A percentile compares a stretch with the other conserved stretches of the same genome.
These are phyloP conservation scores for Acestrorhynchus altus DNA, from an alignment of 2,797 vertebrate species.

Conservation along the genomic window DNA sequence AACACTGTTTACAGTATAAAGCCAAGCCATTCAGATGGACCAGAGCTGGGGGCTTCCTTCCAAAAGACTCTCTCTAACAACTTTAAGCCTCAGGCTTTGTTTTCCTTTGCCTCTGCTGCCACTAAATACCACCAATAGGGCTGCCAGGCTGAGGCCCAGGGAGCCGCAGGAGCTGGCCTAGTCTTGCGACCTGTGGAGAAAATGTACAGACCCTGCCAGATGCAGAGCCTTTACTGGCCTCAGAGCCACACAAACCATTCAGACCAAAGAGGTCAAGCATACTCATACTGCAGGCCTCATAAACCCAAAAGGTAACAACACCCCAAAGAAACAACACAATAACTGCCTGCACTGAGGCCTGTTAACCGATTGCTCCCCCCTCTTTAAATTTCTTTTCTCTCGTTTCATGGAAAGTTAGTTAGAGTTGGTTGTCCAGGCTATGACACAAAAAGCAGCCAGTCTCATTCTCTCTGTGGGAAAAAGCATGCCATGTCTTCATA, in stretches of 20 bases:
- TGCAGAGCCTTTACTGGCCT: constrained; percentile 57
- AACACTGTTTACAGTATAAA: constrained; percentile 70
- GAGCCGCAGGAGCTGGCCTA: constrained; percentile 58
- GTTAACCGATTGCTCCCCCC: constrained; percentile 55
- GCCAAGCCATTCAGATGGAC: constrained; percentile 60
- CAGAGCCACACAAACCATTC: constrained; percentile 41
- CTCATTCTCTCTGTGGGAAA: constrained; percentile 51
- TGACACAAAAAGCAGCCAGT: constrained; percentile 54
- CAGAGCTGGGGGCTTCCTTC: constrained; percentile 63
- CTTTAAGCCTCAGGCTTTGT: constrained; percentile 69
- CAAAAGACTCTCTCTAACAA: constrained; percentile 70
- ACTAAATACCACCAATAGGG: constrained; percentile 64
- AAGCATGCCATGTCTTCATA: constrained; percentile 62
- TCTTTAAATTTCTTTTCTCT: constrained; percentile 32
- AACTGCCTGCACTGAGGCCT: constrained; percentile 52
- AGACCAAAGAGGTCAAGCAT: constrained; percentile 59
- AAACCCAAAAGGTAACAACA: constrained; percentile 65
- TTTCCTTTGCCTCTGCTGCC: constrained; percentile 72
- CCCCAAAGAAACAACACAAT: constrained; percentile 52
- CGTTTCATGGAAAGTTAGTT: constrained; percentile 41
- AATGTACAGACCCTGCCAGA: constrained; percentile 56
- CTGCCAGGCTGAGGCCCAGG: constrained; percentile 63
- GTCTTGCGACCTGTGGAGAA: constrained; percentile 57
- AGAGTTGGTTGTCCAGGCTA: constrained; percentile 38
- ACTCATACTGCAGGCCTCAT: constrained; percentile 61